Conservation (phyloP, 2,888 invertebrate species). For the Arrhopalites spinosus region DNA sequence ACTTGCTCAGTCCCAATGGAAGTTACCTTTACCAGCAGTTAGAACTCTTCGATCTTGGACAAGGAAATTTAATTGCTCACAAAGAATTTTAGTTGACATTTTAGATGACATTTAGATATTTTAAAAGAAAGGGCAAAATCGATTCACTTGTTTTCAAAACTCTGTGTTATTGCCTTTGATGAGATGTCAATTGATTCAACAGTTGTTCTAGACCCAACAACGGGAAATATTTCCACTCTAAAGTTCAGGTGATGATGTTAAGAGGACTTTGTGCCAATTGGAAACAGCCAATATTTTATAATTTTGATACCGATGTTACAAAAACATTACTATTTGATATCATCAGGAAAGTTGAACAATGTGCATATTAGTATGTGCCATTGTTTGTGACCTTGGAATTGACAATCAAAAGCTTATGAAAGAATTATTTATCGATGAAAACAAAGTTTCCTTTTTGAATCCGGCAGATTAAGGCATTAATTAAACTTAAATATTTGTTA, state of each 20-base stretch:
- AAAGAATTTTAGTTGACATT: background rate
- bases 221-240: background rate
- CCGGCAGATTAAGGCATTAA: conserved; percentile 6
- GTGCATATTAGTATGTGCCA: background rate
- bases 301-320: background rate
- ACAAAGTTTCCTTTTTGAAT: background rate
- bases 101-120: too few relatives aligned
- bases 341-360: background rate
- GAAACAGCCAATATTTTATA: background rate
- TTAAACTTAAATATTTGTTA: background rate
- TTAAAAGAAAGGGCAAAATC: background rate
- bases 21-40: background rate
- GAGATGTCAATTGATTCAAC: background rate
- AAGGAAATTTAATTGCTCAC: background rate
- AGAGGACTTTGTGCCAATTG: background rate
- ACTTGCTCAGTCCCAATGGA: background rate
- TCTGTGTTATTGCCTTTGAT: background rate
- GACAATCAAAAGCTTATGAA: background rate
- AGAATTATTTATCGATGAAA: background rate
- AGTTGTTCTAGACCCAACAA: background rate
- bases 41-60: background rate
- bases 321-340: background rate
- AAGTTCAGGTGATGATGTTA: background rate
- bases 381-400: background rate
- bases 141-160: background rate